These are phyloP conservation scores for Craterocephalus amniculus DNA, from an alignment of 2,797 vertebrate species.

Conservation along the genomic window DNA sequence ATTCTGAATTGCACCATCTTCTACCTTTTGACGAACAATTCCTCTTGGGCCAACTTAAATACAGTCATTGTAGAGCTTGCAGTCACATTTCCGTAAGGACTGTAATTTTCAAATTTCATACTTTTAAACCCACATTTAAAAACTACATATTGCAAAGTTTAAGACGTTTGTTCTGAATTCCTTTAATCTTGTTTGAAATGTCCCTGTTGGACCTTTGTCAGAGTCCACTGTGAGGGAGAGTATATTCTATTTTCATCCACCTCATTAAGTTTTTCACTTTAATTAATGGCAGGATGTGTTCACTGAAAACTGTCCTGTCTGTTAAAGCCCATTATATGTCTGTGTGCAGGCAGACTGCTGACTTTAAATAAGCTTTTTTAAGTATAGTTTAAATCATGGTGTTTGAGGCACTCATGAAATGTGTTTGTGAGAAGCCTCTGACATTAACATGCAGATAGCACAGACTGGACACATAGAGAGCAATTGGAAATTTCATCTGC, in stretches of 20 bases:
- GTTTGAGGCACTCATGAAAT: constrained; percentile 7
- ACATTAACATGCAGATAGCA: not conserved
- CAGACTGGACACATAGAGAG: constrained; percentile 7
- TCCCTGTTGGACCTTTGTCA: constrained; percentile 40
- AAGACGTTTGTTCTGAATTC: constrained; percentile 19
- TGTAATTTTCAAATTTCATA: constrained; percentile 15
- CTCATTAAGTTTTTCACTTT: constrained; percentile 77
- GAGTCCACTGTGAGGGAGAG: constrained; percentile 47
- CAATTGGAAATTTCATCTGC: constrained; percentile 13
- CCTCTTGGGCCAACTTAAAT: constrained; percentile 22
- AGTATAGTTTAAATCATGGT: constrained; percentile 18
- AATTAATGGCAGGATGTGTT: constrained; percentile 79
- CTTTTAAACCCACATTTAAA: constrained; percentile 24
- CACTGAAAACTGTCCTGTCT: constrained; percentile 69
- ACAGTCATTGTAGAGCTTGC: constrained; percentile 18
- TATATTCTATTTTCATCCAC: constrained; percentile 74
- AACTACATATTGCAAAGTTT: constrained; percentile 19
- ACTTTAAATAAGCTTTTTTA: constrained; percentile 39
- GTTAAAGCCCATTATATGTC: constrained; percentile 63
- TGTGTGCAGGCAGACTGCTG: constrained; percentile 30
- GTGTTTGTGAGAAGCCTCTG: constrained; percentile 13
- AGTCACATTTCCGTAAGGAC: constrained; percentile 26
- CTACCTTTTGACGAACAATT: constrained; percentile 29
- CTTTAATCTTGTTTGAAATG: constrained; percentile 53
- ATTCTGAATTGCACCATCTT: constrained; percentile 28